Percentiles rank a stretch among this genome's conserved stretches.
These are phyloP conservation scores for Myrmecophaga tridactyla DNA, from an alignment of 2,113 vertebrate genomes.

Conservation along the genomic window DNA sequence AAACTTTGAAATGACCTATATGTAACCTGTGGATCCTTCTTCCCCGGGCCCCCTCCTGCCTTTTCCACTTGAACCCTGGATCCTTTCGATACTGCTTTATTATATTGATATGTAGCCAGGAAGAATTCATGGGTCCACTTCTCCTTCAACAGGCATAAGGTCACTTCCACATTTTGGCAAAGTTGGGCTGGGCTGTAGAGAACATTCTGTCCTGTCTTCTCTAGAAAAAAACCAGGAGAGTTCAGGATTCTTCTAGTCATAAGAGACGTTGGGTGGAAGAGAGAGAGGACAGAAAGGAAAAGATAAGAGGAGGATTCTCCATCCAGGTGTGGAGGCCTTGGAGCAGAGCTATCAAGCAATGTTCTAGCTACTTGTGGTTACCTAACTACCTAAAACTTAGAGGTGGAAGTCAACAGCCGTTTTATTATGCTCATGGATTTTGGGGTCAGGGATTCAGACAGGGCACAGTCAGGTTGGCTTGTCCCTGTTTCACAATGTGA, in stretches of 20 bases:
- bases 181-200: neutral
- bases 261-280: neutral
- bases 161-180: rapidly evolving
- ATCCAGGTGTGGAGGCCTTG: rapidly evolving
- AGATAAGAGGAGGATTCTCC: neutral
- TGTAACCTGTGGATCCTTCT: neutral
- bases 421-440: neutral
- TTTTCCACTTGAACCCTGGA: neutral
- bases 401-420: neutral
- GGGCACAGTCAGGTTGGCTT: neutral
- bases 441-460: neutral
- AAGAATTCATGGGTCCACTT: rapidly evolving
- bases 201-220: neutral
- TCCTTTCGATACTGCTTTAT: no score
- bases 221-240: neutral
- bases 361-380: neutral
- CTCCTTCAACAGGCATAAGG: rapidly evolving
- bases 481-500: neutral
- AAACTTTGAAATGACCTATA: rapidly evolving
- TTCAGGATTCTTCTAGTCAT: neutral
- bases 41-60: neutral
- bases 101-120: rapidly evolving
- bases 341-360: rapidly evolving
- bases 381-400: rapidly evolving
- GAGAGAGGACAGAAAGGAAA: neutral